Evolutionary conservation across 2,113 vertebrate species (phyloP), one percentile per base, ranked within the genome.

Genomic region (Echinops telfairi): DNA sequence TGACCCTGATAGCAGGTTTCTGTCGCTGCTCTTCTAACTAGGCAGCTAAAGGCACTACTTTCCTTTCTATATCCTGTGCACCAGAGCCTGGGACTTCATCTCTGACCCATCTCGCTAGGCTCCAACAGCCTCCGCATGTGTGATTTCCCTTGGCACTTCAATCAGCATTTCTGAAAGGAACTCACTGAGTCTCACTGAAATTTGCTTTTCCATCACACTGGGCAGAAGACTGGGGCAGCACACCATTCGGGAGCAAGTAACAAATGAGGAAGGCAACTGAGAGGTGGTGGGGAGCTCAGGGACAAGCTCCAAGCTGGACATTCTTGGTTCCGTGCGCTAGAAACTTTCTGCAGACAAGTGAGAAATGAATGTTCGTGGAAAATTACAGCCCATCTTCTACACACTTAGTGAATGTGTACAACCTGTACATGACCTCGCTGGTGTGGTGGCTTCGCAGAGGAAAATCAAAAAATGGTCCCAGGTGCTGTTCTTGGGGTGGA

Each of bases 1-100:
- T 86, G 90, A 89, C 64, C 91, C 93, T 80, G 91, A 86, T 75
- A 40, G 76, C 29, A 92, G 83, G 83, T 91, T 97, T 84, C n/a
- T 62, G 95, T n/a, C 91, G 84, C 86, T 12, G 14, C 89, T 89
- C 58, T 89, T 47, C 82, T 83, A 95, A 75, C 92, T 57, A 82
- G 95, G 40, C 91, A 93, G 11, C 70, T 1, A 0, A 91, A 83
- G 58, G 33, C 38, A 92, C 70, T 27, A 71, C 71, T 4, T 29
- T 2, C 14, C n/a, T 82, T 33, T 27, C 38, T 53, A 0, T 3
- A 66, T 77, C 68, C 47, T 80, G 60, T 87, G 38, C 93, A 93
- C 90, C 0, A 1, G 83, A 83, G 90, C 53, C 85, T 94, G 10
- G 20, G 90, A 83, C 83, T 71, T 27, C 0, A 4, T 43, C 11